Base-by-base conservation (phyloP, 2,113 vertebrate genomes). In the Alaudala cheleensis region DNA sequence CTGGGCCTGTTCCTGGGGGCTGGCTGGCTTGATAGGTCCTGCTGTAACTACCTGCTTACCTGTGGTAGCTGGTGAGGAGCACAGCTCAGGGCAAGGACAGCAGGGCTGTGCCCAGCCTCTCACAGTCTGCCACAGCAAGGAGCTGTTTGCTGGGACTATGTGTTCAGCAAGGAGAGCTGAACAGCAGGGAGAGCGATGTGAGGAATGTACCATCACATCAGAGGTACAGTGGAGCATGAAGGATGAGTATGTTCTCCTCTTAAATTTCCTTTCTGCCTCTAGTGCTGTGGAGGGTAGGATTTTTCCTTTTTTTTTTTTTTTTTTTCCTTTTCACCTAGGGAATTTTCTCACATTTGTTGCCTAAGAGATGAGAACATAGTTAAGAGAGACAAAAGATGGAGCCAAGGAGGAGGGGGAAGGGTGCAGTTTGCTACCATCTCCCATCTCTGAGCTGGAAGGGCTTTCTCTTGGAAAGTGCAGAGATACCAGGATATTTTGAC, bases 231-330 rank as follows among this genome's bases (percentile, higher is more conserved):
- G 49, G 21, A 11, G 9, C 11, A 7, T 1, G 7, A 70, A 57
- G 33, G 44, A 69, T 0, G 0, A 37, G 13, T 28, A 14, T 56
- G 14, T 86, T 77, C 16, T 49, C 8, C 25, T 76, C 26, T 45
- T 77, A 73, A 72, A 84, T 29, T 34, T 60, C 10, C 20, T 83
- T 54, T 17, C 23, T 84, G n/a, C 33, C 9, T 73, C 31, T 42
- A 64, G 40, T 70, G 39, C 57, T 72, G 18, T 47, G 9, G 18
- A 62, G 18, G n/a, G 19, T 54, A 33, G 14, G 14, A 39, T 37
- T 72, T 72, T 72, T 22, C 26, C 13, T 51, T 77, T 42, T 42
- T 42, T 42, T 42, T 67, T 47, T 21, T 42, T 71, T 25, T 42
- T 67, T 47, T 21, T 42, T 71, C 20, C 5, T 33, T 62, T 53